Evolutionary conservation across 2,113 vertebrate species (phyloP), one percentile per base, ranked within the genome.

Genomic region (Mirza zaza): DNA sequence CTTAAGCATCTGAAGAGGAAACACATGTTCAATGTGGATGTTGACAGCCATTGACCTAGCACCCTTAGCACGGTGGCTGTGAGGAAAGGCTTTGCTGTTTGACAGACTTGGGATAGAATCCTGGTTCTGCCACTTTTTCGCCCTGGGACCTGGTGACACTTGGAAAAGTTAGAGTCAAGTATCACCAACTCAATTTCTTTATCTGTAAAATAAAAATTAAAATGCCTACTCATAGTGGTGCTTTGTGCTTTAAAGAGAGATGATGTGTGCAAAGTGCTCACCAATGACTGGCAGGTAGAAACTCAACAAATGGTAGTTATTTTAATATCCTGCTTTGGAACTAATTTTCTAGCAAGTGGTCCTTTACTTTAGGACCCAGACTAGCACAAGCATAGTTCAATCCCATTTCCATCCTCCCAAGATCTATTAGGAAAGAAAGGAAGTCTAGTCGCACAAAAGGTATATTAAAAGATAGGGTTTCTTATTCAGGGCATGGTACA

Each of bases 61-160:
- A 32, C 23, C 55, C 1, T n/a, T 0, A 5, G 5, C n/a, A 5
- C 2, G 6, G 34, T 0, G 29, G 12, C 45, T 25, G 2, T 3
- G 1, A 14, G 6, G 25, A 75, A n/a, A 52, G 10, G 23, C n/a
- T 27, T n/a, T 57, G 8, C 36, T 50, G 32, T 52, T 32, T 23
- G 45, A 68, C 2, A 20, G 75, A 25, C 36, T 77, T 25, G 27
- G 52, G 65, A 23, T 23, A 6, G 36, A 55, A 36, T 50, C 73
- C 32, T 48, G 87, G n/a, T 36, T 52, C 70, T 80, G 29, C 39
- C 32, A 20, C 9, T 67, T 45, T 67, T 5, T 83, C 63, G 18
- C 13, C 36, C 0, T 18, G 39, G 73, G 52, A 48, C 29, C 23
- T 32, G 15, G 23, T 79, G 57, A 67, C n/a, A 4, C 39, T 50